phyloP scores from a whole-genome alignment of 2,888 invertebrate species.

The Drosophila tanythrix region DNA sequence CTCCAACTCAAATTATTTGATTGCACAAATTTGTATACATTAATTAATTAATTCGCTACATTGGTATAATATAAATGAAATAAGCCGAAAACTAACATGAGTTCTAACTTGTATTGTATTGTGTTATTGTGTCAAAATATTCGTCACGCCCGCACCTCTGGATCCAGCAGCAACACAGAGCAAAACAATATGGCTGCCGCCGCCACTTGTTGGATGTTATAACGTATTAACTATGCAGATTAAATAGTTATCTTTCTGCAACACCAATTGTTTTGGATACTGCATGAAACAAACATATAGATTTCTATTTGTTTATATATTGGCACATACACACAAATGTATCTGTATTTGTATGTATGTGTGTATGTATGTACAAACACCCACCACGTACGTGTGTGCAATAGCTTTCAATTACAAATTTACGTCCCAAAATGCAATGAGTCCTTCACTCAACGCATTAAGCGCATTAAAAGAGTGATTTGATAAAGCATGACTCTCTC shows the following conservation, averaged over 20 bases:
- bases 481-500: conserved; percentile 6
- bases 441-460: conserved; percentile 24
- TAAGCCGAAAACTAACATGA: conserved; percentile 14
- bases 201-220: conserved; percentile 84
- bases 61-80: conserved; percentile 1
- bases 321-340: neutral
- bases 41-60: neutral
- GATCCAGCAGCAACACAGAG: conserved; percentile 41
- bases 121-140: conserved; percentile 40
- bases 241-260: conserved; percentile 13
- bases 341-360: conserved; percentile 17
- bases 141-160: conserved; percentile 59
- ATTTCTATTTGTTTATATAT: conserved; percentile 4
- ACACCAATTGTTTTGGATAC: conserved; percentile 1
- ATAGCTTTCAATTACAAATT: conserved; percentile 60
- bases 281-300: neutral
- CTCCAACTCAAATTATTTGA: neutral
- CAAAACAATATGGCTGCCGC: conserved; percentile 83
- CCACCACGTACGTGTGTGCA: conserved; percentile 27
- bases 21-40: neutral
- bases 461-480: conserved; percentile 9
- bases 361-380: conserved; percentile 18
- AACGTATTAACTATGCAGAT: conserved; percentile 44
- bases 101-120: conserved; percentile 15
- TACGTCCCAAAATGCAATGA: conserved; percentile 37